Percentiles rank a stretch among this genome's conserved stretches.
phyloP scores from a whole-genome alignment of 1,140 invertebrate genomes.

The Neodiprion pinetum region DNA sequence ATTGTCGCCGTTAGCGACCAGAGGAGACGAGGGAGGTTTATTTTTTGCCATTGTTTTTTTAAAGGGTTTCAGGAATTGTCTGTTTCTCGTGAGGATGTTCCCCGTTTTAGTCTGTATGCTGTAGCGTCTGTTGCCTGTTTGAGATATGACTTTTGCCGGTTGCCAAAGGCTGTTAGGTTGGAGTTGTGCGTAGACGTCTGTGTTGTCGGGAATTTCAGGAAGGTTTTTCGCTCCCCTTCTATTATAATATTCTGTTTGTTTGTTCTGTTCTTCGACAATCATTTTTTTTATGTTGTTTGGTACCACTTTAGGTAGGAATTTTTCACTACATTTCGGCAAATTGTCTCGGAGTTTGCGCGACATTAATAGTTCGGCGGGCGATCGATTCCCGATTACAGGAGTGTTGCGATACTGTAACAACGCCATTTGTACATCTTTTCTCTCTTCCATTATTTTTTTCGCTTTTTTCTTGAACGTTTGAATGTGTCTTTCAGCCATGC shows the following conservation, averaged over 20 bases:
- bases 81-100: constrained; percentile 24
- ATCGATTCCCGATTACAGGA: constrained; percentile 15
- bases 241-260: constrained; percentile 26
- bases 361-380: constrained; percentile 28
- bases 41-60: background rate
- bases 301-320: background rate
- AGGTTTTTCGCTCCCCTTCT: constrained; percentile 21
- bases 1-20: background rate
- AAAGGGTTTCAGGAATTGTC: constrained; percentile 21
- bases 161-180: constrained; percentile 20
- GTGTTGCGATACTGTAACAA: constrained; percentile 26
- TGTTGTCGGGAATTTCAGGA: constrained; percentile 5
- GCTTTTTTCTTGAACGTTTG: constrained; percentile 43
- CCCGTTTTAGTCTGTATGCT: constrained; percentile 17
- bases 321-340: constrained; percentile 14
- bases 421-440: constrained; percentile 26
- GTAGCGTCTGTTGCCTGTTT: constrained; percentile 20
- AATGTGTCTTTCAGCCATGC: constrained; percentile 48
- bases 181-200: constrained; percentile 7
- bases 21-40: background rate
- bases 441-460: constrained; percentile 33
- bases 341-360: constrained; percentile 25
- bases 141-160: constrained; percentile 9
- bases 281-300: background rate
- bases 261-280: constrained; percentile 14